Evolutionary conservation across 2,797 vertebrate species (phyloP).

Genomic region (Hapalemur alaotrensis): DNA sequence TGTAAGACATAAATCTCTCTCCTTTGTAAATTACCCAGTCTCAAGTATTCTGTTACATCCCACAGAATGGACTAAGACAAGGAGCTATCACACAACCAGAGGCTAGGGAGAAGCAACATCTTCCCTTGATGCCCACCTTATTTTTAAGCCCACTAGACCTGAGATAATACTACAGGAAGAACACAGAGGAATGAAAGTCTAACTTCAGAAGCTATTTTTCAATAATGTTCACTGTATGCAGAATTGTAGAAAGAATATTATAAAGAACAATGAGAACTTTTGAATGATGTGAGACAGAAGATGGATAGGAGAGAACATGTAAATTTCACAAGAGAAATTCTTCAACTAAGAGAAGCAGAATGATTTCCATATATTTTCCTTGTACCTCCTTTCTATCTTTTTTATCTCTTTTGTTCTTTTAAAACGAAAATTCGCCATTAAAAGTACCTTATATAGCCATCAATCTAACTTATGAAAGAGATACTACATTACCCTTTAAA

Average conservation of each 20-base stretch:
- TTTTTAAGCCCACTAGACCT: background rate
- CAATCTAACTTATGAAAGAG: background rate
- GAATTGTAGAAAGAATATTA: background rate
- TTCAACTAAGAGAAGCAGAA: background rate
- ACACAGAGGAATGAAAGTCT: background rate
- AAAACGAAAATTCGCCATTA: background rate
- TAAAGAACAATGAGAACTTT: background rate
- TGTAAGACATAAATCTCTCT: background rate
- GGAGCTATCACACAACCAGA: background rate
- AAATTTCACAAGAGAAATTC: background rate
- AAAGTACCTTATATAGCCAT: background rate
- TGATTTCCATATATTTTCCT: background rate
- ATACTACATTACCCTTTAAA: background rate
- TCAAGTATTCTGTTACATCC: background rate
- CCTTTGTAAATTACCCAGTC: background rate
- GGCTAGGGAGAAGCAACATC: fast-evolving
- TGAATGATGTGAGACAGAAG: background rate
- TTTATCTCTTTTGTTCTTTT: background rate
- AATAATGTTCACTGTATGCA: background rate
- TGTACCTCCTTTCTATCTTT: background rate
- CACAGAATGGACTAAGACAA: background rate
- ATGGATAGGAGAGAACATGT: background rate
- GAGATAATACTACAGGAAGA: background rate
- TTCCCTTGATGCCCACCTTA: background rate
- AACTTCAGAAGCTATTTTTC: background rate